These are phyloP conservation scores for Ctenomys sociabilis DNA, from an alignment of 2,113 vertebrate genomes.

Conservation along the genomic window DNA sequence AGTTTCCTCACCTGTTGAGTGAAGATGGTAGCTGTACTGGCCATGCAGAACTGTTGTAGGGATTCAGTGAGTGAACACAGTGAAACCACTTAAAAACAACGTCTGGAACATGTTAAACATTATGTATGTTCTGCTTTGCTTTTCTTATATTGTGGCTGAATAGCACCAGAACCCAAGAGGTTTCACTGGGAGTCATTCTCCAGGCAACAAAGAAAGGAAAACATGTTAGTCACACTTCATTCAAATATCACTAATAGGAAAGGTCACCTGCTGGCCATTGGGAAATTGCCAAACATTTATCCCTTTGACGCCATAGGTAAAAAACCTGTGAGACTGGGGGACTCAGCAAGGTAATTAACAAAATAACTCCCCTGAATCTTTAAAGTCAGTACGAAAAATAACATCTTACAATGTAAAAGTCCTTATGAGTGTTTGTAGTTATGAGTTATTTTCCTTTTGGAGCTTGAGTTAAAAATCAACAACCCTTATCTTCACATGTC, in stretches of 20 bases:
- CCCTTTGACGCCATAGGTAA: conserved; percentile 58
- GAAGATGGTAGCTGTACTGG: not conserved
- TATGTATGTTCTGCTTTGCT: not conserved
- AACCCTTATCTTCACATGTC: not conserved
- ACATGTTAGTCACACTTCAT: conserved; percentile 53
- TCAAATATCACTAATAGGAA: conserved; percentile 57
- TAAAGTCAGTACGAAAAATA: conserved; percentile 11
- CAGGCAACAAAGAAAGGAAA: conserved; percentile 45
- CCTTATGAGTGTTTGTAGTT: conserved; percentile 36
- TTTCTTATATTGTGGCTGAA: not conserved
- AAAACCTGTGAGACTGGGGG: not conserved
- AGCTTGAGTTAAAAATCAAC: conserved; percentile 39
- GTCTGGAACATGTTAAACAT: conserved; percentile 37
- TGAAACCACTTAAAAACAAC: conserved; percentile 21
- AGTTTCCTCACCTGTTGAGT: conserved; percentile 29
- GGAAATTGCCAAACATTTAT: conserved; percentile 58
- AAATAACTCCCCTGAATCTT: conserved; percentile 30
- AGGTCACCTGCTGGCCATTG: conserved; percentile 29
- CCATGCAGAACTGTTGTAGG: not conserved
- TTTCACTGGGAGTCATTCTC: conserved; percentile 33
- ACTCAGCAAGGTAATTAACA: not conserved
- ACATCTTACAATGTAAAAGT: conserved; percentile 22
- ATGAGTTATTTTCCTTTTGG: not conserved
- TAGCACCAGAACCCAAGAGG: conserved; percentile 36
- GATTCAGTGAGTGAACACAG: not conserved